Percentiles rank a stretch among this genome's conserved stretches.
Conservation (phyloP, 30 jellyfish, hydroid and myxozoan species). For the Aurelia sp. region DNA sequence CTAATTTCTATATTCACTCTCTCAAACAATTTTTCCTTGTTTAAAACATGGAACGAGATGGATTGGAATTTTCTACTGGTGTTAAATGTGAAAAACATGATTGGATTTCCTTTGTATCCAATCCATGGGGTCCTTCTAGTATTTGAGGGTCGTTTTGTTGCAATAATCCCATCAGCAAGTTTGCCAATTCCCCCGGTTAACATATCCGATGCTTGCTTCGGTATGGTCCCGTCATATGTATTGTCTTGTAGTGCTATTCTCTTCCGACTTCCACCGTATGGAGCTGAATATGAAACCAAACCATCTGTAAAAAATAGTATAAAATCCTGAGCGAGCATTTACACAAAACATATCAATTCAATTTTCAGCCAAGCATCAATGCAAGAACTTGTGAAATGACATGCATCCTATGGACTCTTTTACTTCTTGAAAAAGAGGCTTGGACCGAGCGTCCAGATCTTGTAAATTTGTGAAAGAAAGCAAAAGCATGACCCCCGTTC, state of each 20-base stretch:
- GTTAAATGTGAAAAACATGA: conserved; percentile 45
- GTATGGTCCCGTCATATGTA: conserved; percentile 55
- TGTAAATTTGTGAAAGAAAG: too few relatives aligned
- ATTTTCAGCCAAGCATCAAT: too few relatives aligned
- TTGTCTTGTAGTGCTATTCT: conserved; percentile 48
- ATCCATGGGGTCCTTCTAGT: conserved; percentile 44
- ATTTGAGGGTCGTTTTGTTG: conserved; percentile 31
- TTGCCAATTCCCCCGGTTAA: conserved; percentile 77
- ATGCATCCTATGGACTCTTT: too few relatives aligned
- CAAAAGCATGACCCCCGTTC: too few relatives aligned
- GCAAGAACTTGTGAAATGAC: too few relatives aligned
- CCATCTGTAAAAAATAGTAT: conserved; percentile 55
- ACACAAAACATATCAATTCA: too few relatives aligned
- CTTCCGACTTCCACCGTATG: conserved; percentile 61
- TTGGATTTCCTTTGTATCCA: conserved; percentile 57
- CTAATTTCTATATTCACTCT: conserved; percentile 41
- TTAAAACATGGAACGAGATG: conserved; percentile 34
- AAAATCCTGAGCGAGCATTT: not conserved
- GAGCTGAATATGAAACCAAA: conserved; percentile 70
- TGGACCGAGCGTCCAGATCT: too few relatives aligned
- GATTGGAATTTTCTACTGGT: conserved; percentile 34
- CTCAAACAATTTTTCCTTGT: conserved; percentile 28
- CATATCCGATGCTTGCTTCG: conserved; percentile 18
- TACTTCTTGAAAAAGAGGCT: too few relatives aligned
- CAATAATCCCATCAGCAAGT: conserved; percentile 67